A percentile compares a stretch with the other conserved stretches of the same genome.
These are phyloP conservation scores for Parazoanthus darwini DNA, from an alignment of 92 coral and sea anemone species.

Conservation along the genomic window DNA sequence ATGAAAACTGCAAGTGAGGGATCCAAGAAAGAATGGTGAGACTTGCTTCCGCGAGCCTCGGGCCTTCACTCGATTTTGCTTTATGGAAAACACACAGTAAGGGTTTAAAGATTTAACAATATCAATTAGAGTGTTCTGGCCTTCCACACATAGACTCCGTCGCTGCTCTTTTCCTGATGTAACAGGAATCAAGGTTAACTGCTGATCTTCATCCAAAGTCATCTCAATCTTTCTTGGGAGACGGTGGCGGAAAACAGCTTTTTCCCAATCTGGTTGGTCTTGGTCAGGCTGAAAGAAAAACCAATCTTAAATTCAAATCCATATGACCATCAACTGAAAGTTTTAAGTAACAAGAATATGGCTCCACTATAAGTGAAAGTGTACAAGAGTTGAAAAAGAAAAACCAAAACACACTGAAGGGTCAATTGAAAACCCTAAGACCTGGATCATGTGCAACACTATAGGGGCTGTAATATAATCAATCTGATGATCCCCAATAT, in stretches of 20 bases:
- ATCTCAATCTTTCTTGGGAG: conserved; percentile 15
- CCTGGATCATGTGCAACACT: too few species aligned
- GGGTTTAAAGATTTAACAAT: conserved; percentile 21
- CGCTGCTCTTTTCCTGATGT: not conserved
- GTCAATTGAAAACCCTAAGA: too few species aligned
- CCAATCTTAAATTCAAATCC: too few species aligned
- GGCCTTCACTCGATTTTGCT: conserved; percentile 16
- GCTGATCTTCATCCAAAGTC: conserved; percentile 11
- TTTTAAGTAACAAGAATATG: too few species aligned
- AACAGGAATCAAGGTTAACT: not conserved
- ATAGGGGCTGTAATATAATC: too few species aligned
- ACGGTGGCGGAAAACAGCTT: not conserved
- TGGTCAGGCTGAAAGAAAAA: not conserved
- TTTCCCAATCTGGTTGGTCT: not conserved
- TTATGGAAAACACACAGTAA: conserved; percentile 28
- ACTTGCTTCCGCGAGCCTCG: not conserved
- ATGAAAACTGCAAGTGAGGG: conserved; percentile 9
- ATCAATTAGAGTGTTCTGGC: conserved; percentile 31
- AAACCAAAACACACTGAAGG: too few species aligned
- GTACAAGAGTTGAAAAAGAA: too few species aligned
- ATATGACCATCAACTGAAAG: not conserved
- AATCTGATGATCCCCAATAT: too few species aligned
- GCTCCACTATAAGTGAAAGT: too few species aligned
- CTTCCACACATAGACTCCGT: conserved; percentile 6
- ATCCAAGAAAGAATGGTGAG: conserved; percentile 26